These are phyloP conservation scores for Scaeva pyrastri DNA, from an alignment of 2,888 invertebrate genomes.

Conservation along the genomic window DNA sequence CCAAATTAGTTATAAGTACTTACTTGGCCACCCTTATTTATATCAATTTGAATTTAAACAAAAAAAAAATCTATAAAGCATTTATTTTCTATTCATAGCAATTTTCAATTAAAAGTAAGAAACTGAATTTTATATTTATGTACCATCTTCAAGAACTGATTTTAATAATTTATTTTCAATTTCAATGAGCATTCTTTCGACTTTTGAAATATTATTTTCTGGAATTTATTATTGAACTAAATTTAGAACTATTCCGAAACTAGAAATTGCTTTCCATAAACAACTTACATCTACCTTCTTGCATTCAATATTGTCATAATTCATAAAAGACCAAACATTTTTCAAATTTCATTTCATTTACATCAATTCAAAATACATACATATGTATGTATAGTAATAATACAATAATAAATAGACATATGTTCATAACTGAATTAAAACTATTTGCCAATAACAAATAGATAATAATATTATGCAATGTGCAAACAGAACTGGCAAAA, in stretches of 20 bases:
- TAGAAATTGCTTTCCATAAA: background rate
- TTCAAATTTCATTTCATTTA: background rate
- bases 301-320: background rate
- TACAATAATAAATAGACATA: background rate
- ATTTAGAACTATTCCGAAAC: background rate
- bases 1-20: no score
- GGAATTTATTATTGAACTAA: background rate
- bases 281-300: background rate
- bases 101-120: no score
- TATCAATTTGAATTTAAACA: no score
- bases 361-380: constrained; percentile 2
- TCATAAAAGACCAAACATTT: constrained; percentile 8
- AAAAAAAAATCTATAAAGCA: no score
- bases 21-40: no score
- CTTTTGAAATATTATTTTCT: background rate
- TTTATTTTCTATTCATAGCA: no score
- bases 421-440: background rate
- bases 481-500: no score
- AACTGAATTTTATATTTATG: no score
- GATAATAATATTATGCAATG: no score
- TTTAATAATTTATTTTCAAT: no score
- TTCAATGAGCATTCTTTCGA: background rate
- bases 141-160: no score
- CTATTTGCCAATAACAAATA: constrained; percentile 13
- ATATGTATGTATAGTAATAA: no score